A percentile compares a stretch with the other conserved stretches of the same genome.
phyloP scores from a whole-genome alignment of 2,888 invertebrate species.

The Mycalesis mineus region DNA sequence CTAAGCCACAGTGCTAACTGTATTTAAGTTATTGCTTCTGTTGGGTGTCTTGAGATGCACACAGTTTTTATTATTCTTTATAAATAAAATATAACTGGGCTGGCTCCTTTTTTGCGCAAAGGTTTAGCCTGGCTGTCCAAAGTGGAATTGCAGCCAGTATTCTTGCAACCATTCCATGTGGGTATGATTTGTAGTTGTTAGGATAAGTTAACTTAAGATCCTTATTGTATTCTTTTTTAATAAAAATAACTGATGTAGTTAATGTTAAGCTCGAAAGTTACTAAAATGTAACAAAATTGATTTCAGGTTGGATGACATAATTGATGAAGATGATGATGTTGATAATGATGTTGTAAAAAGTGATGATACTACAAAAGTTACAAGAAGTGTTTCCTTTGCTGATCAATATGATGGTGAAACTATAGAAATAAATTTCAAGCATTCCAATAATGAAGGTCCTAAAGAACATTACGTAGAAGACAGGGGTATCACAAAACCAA shows the following conservation, averaged over 20 bases:
- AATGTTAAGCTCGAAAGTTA: no score
- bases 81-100: no score
- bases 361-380: background rate
- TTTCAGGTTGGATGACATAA: conserved; percentile 52
- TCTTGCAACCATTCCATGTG: no score
- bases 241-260: no score
- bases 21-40: no score
- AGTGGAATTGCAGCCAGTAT: no score
- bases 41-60: no score
- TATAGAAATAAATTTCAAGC: conserved; percentile 56
- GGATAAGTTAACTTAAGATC: no score
- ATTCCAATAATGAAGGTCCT: conserved; percentile 46
- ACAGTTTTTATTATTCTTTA: no score
- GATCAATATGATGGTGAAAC: conserved; percentile 61
- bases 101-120: background rate
- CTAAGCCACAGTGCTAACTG: no score
- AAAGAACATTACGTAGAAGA: conserved; percentile 43
- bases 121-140: no score
- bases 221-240: background rate
- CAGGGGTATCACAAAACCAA: conserved; percentile 60
- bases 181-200: background rate
- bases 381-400: conserved; percentile 58
- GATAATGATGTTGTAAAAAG: conserved; percentile 20
- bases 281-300: background rate
- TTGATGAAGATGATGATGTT: conserved; percentile 41